Evolutionary conservation across 2,113 vertebrate species (phyloP).

Genomic region (Triplophysa tibetana): DNA sequence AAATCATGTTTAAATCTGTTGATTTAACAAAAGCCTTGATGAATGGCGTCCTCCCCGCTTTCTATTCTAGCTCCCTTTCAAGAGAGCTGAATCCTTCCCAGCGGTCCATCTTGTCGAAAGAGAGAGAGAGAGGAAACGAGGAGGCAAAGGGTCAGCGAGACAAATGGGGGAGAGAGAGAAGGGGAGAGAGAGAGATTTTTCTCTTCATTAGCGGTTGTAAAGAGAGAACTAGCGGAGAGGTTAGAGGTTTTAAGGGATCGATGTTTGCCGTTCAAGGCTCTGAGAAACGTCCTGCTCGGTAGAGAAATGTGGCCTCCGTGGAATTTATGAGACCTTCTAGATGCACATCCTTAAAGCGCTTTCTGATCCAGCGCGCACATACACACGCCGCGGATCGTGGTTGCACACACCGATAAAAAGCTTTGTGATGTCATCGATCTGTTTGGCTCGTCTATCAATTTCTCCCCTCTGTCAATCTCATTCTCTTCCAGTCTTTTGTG

Average conservation of each 20-base stretch:
- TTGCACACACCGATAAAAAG: slow-evolving; percentile 17
- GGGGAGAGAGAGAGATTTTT: slow-evolving; percentile 34
- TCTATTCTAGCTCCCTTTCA: slow-evolving; percentile 16
- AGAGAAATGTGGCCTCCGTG: slow-evolving; percentile 23
- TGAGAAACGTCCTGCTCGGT: slow-evolving; percentile 10
- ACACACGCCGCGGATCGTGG: neutral
- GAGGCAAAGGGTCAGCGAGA: slow-evolving; percentile 21
- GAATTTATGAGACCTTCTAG: slow-evolving; percentile 45
- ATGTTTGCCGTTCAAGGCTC: slow-evolving; percentile 33
- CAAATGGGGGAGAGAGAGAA: slow-evolving; percentile 19
- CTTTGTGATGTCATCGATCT: slow-evolving; percentile 40
- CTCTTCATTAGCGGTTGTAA: slow-evolving; percentile 50
- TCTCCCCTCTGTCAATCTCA: slow-evolving; percentile 14
- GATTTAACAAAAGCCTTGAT: slow-evolving; percentile 41
- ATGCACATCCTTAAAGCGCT: slow-evolving; percentile 19
- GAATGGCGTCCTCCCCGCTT: neutral
- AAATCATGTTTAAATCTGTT: slow-evolving; percentile 34
- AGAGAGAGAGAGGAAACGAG: slow-evolving; percentile 18
- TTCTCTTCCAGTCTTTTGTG: slow-evolving; percentile 26
- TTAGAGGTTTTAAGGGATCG: slow-evolving; percentile 43
- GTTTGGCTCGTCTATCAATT: slow-evolving; percentile 21
- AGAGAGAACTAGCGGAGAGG: slow-evolving; percentile 38
- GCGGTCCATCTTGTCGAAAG: slow-evolving; percentile 26
- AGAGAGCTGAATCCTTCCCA: slow-evolving; percentile 18
- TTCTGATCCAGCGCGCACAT: slow-evolving; percentile 29